phyloP scores from a whole-genome alignment of 2,888 invertebrate genomes.

The Tenthredo distinguenda region DNA sequence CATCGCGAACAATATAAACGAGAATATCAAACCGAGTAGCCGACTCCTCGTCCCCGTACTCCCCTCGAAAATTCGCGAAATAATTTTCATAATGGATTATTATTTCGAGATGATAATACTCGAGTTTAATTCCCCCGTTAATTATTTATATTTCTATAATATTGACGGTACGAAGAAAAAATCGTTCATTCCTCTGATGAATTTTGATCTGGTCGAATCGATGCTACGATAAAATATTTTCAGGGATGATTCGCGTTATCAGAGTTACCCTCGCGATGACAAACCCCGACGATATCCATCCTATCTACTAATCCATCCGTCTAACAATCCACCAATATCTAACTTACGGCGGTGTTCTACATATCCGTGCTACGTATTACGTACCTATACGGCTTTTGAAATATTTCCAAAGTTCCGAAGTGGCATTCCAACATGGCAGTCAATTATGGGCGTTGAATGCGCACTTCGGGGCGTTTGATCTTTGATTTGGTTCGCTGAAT shows the following conservation, averaged over 20 bases:
- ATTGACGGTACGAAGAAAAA: too few relatives aligned
- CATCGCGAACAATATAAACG: background rate
- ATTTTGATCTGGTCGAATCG: too few relatives aligned
- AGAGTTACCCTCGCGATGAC: too few relatives aligned
- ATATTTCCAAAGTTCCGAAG: conserved; percentile 32
- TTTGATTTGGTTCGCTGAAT: conserved; percentile 75
- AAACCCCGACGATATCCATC: background rate
- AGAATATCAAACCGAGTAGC: background rate
- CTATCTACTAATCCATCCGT: background rate
- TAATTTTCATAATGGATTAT: conserved; percentile 5
- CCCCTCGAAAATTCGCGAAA: background rate
- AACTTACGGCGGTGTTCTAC: background rate
- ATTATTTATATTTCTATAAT: too few relatives aligned
- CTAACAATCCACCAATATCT: background rate
- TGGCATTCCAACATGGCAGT: conserved; percentile 59
- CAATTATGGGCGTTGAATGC: conserved; percentile 70
- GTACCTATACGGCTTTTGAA: conserved; percentile 59
- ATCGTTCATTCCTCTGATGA: too few relatives aligned
- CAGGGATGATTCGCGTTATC: too few relatives aligned
- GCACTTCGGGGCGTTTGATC: conserved; percentile 73
- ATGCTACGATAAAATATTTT: too few relatives aligned
- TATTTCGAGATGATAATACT: background rate
- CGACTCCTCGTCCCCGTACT: background rate
- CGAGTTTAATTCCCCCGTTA: background rate
- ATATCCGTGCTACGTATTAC: background rate